These are phyloP conservation scores for Valencia hispanica DNA, from an alignment of 2,797 vertebrate genomes.

Conservation along the genomic window DNA sequence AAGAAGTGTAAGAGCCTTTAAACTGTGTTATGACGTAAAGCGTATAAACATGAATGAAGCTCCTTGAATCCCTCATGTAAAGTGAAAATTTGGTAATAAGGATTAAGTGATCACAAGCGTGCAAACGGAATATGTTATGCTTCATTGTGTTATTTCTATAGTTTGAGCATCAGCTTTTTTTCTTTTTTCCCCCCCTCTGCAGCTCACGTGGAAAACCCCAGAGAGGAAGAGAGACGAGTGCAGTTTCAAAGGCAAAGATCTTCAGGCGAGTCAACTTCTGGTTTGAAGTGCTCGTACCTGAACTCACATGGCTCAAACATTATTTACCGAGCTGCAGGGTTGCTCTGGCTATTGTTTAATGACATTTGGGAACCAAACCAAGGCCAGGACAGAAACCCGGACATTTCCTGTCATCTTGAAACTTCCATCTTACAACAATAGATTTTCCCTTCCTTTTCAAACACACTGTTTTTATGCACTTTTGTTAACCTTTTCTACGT, in stretches of 20 bases:
- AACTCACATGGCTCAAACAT: conserved; percentile 23
- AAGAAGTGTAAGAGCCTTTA: conserved; percentile 76
- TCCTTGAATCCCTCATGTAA: conserved; percentile 16
- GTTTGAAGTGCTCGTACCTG: conserved; percentile 27
- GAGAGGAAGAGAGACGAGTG: conserved; percentile 90
- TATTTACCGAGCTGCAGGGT: conserved; percentile 34
- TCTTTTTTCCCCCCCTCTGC: conserved; percentile 35
- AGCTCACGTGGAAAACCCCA: conserved; percentile 91
- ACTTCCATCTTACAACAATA: conserved; percentile 53
- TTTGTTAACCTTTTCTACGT: conserved; percentile 13
- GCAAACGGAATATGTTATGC: conserved; percentile 15
- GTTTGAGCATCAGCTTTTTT: conserved; percentile 7
- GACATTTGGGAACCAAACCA: conserved; percentile 24
- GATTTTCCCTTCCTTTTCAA: conserved; percentile 42
- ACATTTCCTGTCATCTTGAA: conserved; percentile 49
- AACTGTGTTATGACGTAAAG: conserved; percentile 18
- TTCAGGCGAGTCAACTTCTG: conserved; percentile 80
- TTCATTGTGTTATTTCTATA: conserved; percentile 18
- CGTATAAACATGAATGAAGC: conserved; percentile 35
- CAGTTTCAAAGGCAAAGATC: conserved; percentile 96
- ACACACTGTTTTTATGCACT: conserved; percentile 16
- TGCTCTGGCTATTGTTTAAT: conserved; percentile 26
- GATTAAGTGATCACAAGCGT: conserved; percentile 16
- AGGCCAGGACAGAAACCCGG: conserved; percentile 32
- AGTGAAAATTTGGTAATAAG: conserved; percentile 32